A percentile compares a stretch with the other conserved stretches of the same genome.
Evolutionary conservation across 2,888 invertebrate species (phyloP).

Genomic region (Rapana venosa): DNA sequence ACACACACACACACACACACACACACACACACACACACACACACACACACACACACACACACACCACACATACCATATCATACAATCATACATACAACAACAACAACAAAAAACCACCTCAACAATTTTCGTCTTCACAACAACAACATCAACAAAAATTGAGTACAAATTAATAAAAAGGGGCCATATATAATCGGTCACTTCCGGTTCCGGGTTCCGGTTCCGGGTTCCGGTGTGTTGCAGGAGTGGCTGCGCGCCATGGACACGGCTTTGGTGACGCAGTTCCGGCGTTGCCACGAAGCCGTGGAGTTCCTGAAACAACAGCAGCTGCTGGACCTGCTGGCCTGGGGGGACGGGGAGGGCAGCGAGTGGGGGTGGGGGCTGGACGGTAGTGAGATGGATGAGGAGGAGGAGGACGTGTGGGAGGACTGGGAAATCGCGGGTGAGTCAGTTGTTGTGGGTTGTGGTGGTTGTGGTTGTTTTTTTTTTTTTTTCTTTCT

Average conservation of each 20-base stretch:
- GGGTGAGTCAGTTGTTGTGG: conserved; percentile 2
- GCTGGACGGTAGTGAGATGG: conserved; percentile 9
- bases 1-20: too few relatives aligned
- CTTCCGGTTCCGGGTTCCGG: too few relatives aligned
- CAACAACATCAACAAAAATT: neutral
- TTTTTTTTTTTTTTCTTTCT: too few relatives aligned
- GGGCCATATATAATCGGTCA: too few relatives aligned
- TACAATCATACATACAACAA: neutral
- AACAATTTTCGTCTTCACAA: neutral
- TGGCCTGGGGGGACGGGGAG: conserved; percentile 25
- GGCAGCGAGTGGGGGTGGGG: conserved; percentile 35
- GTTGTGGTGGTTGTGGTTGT: too few relatives aligned
- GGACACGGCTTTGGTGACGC: conserved; percentile 47
- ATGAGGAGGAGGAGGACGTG: conserved; percentile 42
- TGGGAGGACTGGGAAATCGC: conserved; percentile 48
- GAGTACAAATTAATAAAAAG: neutral
- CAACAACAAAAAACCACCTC: neutral
- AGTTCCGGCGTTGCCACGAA: conserved; percentile 52
- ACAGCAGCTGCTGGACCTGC: conserved; percentile 32
- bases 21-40: too few relatives aligned
- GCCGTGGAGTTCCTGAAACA: conserved; percentile 50
- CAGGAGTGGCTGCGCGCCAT: conserved; percentile 45
- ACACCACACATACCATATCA: neutral
- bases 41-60: neutral
- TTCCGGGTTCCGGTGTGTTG: neutral